Evolutionary conservation across 1,140 invertebrate genomes (phyloP), one percentile per base, ranked within the genome.

Genomic region (Cherax quadricarinatus): DNA sequence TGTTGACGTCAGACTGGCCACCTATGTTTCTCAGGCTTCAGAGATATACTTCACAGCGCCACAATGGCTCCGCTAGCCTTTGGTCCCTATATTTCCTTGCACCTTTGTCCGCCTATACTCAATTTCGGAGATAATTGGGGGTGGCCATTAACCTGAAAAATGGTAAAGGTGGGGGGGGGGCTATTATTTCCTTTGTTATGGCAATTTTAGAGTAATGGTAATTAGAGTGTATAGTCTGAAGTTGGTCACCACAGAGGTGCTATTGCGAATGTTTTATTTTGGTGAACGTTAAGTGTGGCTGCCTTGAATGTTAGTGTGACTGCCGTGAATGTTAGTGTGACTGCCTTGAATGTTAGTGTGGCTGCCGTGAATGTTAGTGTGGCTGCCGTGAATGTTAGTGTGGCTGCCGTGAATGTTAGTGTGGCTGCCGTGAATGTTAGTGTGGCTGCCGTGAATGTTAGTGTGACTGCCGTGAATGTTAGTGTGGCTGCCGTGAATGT

Each of bases 1-100:
- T 18, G 48, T 24, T 85, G 83, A 85, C 83, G 83, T 85, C 83
- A 85, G 51, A 9, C n/a, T n/a, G 12, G 70, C 12, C 70, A 30
- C 62, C 62, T 66, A 6, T 12, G 62, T 21, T 66, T 18, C 62
- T 18, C 62, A 66, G 62, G 53, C 53, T 14, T 57, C 53, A 57
- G 53, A 57, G 53, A 66, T 18, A 18, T 18, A 66, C 62, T 16
- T 41, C 30, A 41, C 30, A 14, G 12, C 21, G 18, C 14, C 66
- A 75, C 70, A 75, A 75, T 75, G 70, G 24, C 70, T 30, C 70
- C 24, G 24, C 14, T 18, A 6, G 24, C 24, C n/a, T 75, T n/a
- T 75, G 24, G 16, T 75, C 24, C 30, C 70, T 21, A 75, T 75
- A 75, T 75, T 75, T 30, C 70, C n/a, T 30, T 75, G 70, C 21